These are phyloP conservation scores for Planococcus citri DNA, from an alignment of 1,140 invertebrate species.

Conservation along the genomic window DNA sequence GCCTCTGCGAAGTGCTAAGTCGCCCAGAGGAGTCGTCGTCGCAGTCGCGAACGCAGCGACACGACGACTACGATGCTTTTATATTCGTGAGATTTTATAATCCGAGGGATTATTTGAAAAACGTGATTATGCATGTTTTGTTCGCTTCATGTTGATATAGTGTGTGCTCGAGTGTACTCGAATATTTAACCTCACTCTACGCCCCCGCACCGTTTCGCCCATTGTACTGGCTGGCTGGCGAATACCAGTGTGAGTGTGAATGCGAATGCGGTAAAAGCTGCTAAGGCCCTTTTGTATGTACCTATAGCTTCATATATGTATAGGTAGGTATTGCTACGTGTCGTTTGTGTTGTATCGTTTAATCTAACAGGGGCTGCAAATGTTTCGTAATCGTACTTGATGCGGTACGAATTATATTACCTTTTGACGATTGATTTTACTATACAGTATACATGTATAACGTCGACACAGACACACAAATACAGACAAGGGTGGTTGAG, in stretches of 20 bases:
- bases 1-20: no score
- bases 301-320: no score
- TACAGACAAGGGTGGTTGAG: no score
- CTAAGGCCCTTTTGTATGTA: no score
- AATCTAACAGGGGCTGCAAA: conserved; percentile 2
- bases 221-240: no score
- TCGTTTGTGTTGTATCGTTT: conserved; percentile 6
- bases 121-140: conserved; percentile 6
- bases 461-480: no score
- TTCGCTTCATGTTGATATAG: not conserved
- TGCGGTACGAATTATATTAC: not conserved
- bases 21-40: not conserved
- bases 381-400: not conserved
- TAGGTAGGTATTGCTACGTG: not conserved
- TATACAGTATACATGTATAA: no score
- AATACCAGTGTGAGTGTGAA: no score
- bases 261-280: no score
- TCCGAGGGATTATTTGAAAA: not conserved
- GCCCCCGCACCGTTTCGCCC: not conserved
- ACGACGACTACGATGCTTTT: not conserved
- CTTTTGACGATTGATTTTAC: conserved; percentile 4
- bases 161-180: not conserved
- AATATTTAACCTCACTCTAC: no score
- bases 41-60: not conserved
- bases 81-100: conserved; percentile 1